Percentiles rank a stretch among this genome's conserved stretches.
Evolutionary conservation across 2,113 vertebrate species (phyloP).

Genomic region (Panthera tigris): DNA sequence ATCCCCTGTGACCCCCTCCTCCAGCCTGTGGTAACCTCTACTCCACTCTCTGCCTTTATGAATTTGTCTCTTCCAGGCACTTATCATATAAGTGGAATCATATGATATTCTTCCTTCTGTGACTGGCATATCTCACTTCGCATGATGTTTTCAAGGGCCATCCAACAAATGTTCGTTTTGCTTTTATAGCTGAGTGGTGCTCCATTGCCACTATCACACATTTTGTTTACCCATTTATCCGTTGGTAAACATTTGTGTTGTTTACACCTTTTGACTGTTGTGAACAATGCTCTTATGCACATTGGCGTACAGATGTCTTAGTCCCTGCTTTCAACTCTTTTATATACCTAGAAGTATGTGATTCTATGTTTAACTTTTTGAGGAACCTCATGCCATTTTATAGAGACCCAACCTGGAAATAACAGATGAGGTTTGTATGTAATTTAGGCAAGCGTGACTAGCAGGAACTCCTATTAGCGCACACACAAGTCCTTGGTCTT

Average conservation of each 20-base stretch:
- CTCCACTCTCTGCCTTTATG: neutral
- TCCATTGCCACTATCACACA: neutral
- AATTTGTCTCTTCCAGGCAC: neutral
- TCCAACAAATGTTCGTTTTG: neutral
- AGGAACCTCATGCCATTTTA: neutral
- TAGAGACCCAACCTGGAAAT: neutral
- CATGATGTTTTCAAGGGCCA: neutral
- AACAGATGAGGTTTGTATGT: neutral
- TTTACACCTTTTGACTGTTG: neutral
- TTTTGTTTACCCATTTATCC: neutral
- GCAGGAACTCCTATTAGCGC: neutral
- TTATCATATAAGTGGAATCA: neutral
- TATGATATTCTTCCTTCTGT: neutral
- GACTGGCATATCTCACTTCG: neutral
- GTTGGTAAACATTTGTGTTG: neutral
- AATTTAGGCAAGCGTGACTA: neutral
- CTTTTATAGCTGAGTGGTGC: neutral
- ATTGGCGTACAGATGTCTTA: neutral
- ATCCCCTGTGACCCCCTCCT: no score
- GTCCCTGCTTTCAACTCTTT: neutral
- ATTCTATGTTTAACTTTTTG: neutral
- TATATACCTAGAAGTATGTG: neutral
- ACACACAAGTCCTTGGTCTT: neutral
- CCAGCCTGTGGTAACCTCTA: neutral
- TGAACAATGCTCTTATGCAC: neutral